Evolutionary conservation across 1,140 invertebrate species (phyloP).

Genomic region (Bicyclus anynana): DNA sequence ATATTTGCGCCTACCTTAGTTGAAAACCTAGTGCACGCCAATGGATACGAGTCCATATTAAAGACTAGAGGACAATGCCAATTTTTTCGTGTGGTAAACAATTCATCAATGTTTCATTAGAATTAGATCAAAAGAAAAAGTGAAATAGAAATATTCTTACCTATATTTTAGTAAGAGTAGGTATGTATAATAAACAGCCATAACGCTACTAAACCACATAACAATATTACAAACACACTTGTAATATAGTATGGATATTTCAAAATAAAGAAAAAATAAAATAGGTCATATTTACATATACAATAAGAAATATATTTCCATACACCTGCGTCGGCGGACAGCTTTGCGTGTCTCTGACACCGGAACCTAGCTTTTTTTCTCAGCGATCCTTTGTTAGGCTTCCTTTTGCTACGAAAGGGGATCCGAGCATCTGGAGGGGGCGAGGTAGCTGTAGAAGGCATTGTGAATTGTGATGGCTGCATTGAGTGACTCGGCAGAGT

Average conservation of each 20-base stretch:
- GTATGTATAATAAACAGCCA: neutral
- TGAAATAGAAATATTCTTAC: no score
- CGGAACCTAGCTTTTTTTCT: constrained; percentile 58
- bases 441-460: constrained; percentile 25
- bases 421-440: constrained; percentile 21
- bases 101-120: no score
- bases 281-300: constrained; percentile 18
- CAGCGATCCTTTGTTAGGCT: constrained; percentile 47
- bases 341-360: constrained; percentile 46
- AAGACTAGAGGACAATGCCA: no score
- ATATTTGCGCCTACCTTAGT: no score
- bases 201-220: neutral
- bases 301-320: constrained; percentile 30
- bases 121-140: no score
- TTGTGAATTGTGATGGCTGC: constrained; percentile 39
- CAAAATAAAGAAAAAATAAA: constrained; percentile 7
- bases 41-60: no score
- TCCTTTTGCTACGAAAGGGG: constrained; percentile 39
- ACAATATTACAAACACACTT: constrained; percentile 5
- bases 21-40: no score
- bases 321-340: constrained; percentile 12
- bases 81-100: no score
- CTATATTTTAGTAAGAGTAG: no score
- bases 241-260: neutral
- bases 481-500: neutral